A percentile compares a stretch with the other conserved stretches of the same genome.
Conservation (phyloP, 2,113 vertebrate genomes). For the Oxyruncus cristatus region DNA sequence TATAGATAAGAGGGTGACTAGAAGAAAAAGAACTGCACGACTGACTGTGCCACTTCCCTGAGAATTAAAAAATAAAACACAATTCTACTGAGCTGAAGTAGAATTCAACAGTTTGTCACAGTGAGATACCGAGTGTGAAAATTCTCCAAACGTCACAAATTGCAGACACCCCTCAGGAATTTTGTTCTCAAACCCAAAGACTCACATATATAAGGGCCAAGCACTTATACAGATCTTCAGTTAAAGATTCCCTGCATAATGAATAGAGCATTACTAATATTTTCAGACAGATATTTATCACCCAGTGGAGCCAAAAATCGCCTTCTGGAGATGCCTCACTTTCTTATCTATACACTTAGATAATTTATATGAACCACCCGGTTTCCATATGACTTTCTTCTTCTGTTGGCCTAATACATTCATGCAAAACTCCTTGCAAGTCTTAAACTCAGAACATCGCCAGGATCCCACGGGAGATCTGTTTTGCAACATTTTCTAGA, state of each 20-base stretch:
- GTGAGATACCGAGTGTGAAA: background rate
- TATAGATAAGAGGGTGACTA: background rate
- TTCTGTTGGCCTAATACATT: background rate
- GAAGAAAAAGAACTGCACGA: background rate
- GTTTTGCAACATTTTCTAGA: background rate
- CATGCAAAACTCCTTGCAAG: background rate
- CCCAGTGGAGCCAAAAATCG: background rate
- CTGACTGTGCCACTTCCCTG: background rate
- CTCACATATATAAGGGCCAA: background rate
- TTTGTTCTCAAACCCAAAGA: background rate
- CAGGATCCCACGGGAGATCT: background rate
- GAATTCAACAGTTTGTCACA: background rate
- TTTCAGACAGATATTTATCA: background rate
- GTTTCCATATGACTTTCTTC: background rate
- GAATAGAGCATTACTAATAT: background rate
- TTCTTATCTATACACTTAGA: background rate
- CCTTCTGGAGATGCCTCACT: background rate
- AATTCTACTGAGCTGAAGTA: background rate
- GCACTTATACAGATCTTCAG: background rate
- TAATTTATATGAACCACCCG: background rate
- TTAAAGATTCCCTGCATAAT: background rate
- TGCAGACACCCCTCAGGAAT: background rate
- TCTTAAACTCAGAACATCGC: background rate
- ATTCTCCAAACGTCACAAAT: background rate
- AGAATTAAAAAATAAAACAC: background rate